phyloP scores from a whole-genome alignment of 2,888 invertebrate genomes.

The Drosophila phalerata region DNA sequence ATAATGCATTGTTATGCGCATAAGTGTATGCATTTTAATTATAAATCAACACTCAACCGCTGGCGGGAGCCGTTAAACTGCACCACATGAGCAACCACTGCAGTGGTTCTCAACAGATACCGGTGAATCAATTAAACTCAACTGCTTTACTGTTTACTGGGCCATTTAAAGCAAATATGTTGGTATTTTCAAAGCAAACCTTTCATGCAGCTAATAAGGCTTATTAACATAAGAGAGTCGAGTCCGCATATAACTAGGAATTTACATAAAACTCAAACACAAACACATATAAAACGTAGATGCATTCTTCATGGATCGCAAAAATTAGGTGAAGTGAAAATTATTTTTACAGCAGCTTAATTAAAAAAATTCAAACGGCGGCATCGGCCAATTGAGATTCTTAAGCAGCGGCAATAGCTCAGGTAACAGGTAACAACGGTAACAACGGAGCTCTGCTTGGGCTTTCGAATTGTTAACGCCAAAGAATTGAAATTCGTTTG shows the following conservation, averaged over 20 bases:
- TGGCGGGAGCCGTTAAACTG: conserved; percentile 33
- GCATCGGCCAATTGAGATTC: conserved; percentile 46
- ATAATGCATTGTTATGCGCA: conserved; percentile 13
- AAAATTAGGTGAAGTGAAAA: conserved; percentile 77
- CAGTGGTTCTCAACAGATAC: conserved; percentile 11
- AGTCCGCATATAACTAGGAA: conserved; percentile 26
- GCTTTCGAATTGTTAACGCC: conserved; percentile 51
- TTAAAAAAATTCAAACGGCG: conserved; percentile 52
- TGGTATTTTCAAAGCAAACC: conserved; percentile 55
- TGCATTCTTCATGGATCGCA: conserved; percentile 45
- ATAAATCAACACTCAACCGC: conserved; percentile 35
- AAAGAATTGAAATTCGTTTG: conserved; percentile 66
- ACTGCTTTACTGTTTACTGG: conserved; percentile 74
- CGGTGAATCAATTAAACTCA: conserved; percentile 72
- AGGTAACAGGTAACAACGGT: conserved; percentile 43
- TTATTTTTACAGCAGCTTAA: conserved; percentile 62
- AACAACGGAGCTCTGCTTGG: conserved; percentile 58
- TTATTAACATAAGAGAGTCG: conserved; percentile 47
- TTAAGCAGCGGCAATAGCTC: conserved; percentile 21
- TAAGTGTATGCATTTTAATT: conserved; percentile 38
- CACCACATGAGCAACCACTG: conserved; percentile 30
- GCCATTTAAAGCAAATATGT: conserved; percentile 63
- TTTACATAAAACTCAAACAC: conserved; percentile 48
- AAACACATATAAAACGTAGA: conserved; percentile 16
- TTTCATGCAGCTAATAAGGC: conserved; percentile 77